phyloP scores from a whole-genome alignment of 2,888 invertebrate genomes.

The Lumbricus terrestris region DNA sequence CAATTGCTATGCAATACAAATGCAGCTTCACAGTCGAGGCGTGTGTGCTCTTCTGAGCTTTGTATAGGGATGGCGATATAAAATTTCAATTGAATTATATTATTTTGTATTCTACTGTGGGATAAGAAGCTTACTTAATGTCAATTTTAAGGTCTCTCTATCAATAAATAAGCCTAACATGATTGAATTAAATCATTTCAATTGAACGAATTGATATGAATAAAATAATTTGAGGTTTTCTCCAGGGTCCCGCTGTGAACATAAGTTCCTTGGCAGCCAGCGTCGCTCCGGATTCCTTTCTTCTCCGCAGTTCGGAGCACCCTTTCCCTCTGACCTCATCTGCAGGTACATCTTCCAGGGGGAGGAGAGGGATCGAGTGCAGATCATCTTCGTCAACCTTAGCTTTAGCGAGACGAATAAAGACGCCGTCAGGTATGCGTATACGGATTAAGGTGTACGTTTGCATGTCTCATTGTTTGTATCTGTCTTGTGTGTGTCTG shows the following conservation, averaged over 20 bases:
- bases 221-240: neutral
- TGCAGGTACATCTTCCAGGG: slow-evolving; percentile 80
- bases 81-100: no score
- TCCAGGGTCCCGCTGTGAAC: slow-evolving; percentile 15
- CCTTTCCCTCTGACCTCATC: slow-evolving; percentile 72
- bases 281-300: slow-evolving; percentile 69
- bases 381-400: slow-evolving; percentile 68
- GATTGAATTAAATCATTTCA: no score
- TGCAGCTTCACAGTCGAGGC: no score
- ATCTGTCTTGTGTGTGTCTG: no score
- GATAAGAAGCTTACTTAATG: no score
- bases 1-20: no score
- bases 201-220: neutral
- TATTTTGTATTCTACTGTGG: no score
- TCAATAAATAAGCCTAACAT: no score
- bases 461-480: no score
- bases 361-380: slow-evolving; percentile 75
- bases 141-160: no score
- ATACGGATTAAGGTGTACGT: neutral
- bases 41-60: no score
- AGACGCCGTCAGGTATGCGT: neutral
- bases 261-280: slow-evolving; percentile 32
- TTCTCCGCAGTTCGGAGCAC: slow-evolving; percentile 77
- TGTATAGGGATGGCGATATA: no score
- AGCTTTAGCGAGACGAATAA: slow-evolving; percentile 43